Conservation (phyloP, 2,797 vertebrate genomes). For the Urocyon cinereoargenteus region DNA sequence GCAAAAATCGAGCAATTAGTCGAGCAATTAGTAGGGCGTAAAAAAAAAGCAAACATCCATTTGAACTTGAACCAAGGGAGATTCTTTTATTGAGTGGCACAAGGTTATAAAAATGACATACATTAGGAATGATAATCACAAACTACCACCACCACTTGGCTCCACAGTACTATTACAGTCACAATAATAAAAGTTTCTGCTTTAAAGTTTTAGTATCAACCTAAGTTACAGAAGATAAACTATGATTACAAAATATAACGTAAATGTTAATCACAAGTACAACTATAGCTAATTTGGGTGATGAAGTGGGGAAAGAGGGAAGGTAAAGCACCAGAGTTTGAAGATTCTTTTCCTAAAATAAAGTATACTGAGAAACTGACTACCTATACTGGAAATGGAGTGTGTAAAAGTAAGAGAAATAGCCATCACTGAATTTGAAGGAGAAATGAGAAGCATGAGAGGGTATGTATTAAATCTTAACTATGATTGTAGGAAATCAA, state of each 20-base stretch:
- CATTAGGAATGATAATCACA: slow-evolving; percentile 2
- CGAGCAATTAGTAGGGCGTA: background rate
- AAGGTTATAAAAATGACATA: background rate
- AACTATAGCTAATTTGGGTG: background rate
- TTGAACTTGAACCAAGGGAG: slow-evolving; percentile 16
- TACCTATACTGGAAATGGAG: background rate
- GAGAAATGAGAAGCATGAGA: slow-evolving; percentile 9
- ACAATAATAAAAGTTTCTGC: slow-evolving; percentile 20
- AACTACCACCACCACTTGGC: background rate
- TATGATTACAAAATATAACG: background rate
- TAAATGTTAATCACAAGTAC: background rate
- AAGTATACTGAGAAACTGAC: background rate
- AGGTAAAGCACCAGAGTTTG: background rate
- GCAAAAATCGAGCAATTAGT: background rate
- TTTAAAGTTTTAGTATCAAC: slow-evolving; percentile 46
- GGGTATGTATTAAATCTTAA: background rate
- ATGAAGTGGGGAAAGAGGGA: background rate
- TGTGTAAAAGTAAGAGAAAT: background rate
- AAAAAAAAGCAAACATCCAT: slow-evolving; percentile 26
- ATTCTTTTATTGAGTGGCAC: background rate
- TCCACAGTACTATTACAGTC: background rate
- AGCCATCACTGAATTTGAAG: background rate
- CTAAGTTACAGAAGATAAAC: slow-evolving; percentile 51
- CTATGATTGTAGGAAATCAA: slow-evolving; percentile 34
- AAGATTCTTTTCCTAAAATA: slow-evolving; percentile 43